Conservation (phyloP, 1,140 invertebrate species). For the Colletes gigas region DNA sequence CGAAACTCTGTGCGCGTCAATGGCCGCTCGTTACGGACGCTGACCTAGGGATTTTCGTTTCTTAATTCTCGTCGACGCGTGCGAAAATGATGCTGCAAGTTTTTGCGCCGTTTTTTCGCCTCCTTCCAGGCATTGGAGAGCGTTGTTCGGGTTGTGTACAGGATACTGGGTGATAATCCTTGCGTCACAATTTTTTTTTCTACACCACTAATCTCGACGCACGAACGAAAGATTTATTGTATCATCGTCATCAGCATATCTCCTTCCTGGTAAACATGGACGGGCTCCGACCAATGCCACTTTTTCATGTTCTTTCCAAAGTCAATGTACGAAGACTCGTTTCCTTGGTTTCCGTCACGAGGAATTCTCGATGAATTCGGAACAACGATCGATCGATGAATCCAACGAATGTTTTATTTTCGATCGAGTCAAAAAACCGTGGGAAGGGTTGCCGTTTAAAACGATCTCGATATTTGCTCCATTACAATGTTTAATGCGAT, state of each 20-base stretch:
- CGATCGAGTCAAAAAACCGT: too few species aligned
- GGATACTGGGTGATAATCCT: background rate
- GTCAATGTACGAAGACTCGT: background rate
- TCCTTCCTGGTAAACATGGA: constrained; percentile 54
- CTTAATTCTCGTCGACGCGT: background rate
- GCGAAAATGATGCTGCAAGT: background rate
- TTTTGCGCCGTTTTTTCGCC: background rate
- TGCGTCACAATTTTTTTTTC: constrained; percentile 29
- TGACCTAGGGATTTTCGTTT: constrained; percentile 1
- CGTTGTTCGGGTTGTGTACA: background rate
- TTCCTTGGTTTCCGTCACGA: background rate
- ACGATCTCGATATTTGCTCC: too few species aligned
- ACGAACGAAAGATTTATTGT: constrained; percentile 40
- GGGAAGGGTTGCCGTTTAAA: too few species aligned
- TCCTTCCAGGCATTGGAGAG: too few species aligned
- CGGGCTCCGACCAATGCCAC: background rate
- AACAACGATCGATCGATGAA: too few species aligned
- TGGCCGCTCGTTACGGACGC: background rate
- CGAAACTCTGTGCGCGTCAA: background rate
- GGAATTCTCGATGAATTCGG: too few species aligned
- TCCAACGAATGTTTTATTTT: too few species aligned
- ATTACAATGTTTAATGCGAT: constrained; percentile 5
- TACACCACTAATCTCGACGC: background rate
- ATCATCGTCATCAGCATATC: constrained; percentile 47
- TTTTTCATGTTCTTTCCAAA: background rate